phyloP scores from a whole-genome alignment of 2,888 invertebrate species.

The Ophraella communa region DNA sequence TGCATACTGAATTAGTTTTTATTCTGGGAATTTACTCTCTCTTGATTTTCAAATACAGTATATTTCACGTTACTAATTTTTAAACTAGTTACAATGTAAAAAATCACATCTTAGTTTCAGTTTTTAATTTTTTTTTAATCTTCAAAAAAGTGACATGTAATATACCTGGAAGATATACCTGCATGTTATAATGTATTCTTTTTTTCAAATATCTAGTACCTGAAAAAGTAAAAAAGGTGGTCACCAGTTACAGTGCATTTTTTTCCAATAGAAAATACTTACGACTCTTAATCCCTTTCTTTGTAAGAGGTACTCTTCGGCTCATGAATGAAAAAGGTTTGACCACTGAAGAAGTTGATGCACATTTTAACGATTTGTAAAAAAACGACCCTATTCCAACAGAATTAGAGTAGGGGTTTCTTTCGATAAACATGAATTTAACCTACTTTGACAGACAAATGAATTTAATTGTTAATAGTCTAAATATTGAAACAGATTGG shows the following conservation, averaged over 20 bases:
- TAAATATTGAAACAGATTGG: too few species aligned
- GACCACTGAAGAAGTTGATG: constrained; percentile 56
- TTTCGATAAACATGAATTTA: too few species aligned
- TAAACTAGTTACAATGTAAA: too few species aligned
- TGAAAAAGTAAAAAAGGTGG: constrained; percentile 8
- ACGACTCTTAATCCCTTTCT: constrained; percentile 46
- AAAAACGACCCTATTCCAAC: constrained; percentile 36
- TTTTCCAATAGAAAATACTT: constrained; percentile 27
- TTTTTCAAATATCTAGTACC: background rate
- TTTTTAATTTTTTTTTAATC: background rate
- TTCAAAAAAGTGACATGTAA: background rate
- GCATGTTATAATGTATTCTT: background rate
- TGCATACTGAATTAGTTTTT: too few species aligned
- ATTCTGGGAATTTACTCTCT: too few species aligned
- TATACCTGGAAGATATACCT: background rate
- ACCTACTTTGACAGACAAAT: too few species aligned
- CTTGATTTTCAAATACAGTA: too few species aligned
- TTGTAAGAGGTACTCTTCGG: constrained; percentile 50
- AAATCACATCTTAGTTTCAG: too few species aligned
- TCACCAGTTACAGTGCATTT: constrained; percentile 22
- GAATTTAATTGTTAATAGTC: too few species aligned
- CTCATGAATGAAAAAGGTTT: constrained; percentile 52
- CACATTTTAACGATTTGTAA: constrained; percentile 53
- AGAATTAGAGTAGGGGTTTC: constrained; percentile 20
- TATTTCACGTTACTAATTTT: too few species aligned